Base-by-base conservation (phyloP, 1,140 invertebrate genomes). In the Trichonephila inaurata region DNA sequence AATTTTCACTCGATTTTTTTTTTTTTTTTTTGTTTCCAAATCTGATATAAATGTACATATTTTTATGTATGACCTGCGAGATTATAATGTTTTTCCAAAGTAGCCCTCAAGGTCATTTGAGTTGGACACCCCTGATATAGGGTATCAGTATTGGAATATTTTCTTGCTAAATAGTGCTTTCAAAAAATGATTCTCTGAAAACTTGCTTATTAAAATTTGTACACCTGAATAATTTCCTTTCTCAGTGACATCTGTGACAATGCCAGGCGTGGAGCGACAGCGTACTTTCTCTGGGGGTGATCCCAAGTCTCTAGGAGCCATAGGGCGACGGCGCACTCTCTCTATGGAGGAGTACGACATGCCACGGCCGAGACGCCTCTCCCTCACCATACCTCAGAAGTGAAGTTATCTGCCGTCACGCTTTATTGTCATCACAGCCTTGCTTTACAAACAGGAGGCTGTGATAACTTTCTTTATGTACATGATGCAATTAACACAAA, bases 331-430 rank as follows among this genome's bases (percentile, higher is more conserved):
- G 89, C 94, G 95, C 69, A 95, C 95, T 60, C 94, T 95, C 7
- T 95, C 95, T 21, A 95, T 95, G 95, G 95, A 95, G 89, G 95
- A 95, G 89, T 95, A 95, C 93, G 95, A 95, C 89, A 94, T 94
- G 94, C 95, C 95, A n/a, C 88, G 95, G 58, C 94, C 94, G 40
- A 93, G 95, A 89, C 89, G 95, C 24, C 94, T 95, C 7, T 94
- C 94, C 62, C 92, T 95, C 51, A 95, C 95, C 89, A 95, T 94
- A 21, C 87, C 94, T 33, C 94, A 94, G 69, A 94, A 94, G 86
- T 94, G 94, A 94, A 90, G 58, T 66, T 86, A 14, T 64, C 51
- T 51, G 40, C 16, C 82, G 62, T n/a, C 51, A 66, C 62, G 21
- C 89, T 82, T 81, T 33, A 10, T 81, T 21, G 28, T 8, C 24